Evolutionary conservation across 92 coral and sea anemone species (phyloP), one percentile per base, ranked within the genome.

Genomic region (Plumapathes pennacea): DNA sequence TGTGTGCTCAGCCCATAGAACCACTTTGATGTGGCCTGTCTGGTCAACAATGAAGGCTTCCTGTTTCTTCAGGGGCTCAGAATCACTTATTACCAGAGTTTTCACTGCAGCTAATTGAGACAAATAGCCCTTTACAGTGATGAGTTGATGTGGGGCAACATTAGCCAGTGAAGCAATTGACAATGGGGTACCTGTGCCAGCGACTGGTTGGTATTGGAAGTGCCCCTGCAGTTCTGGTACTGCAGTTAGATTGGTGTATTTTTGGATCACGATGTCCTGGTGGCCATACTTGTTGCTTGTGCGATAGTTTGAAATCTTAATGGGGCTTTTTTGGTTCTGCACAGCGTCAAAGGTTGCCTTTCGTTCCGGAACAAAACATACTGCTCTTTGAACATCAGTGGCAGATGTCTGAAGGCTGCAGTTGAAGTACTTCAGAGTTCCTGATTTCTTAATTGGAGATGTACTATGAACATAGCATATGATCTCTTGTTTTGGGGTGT

Each of bases 261-360:
- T 77, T 53, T 41, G 49, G 25, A 68, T 69, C 13, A 67, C 77
- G 4, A 80, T 54, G 59, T 63, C 86, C 27, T 54, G 36, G 59
- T 69, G 45, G 32, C 86, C 80, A 52, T 64, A 80, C 52, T 72
- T 80, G 46, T 57, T 57, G 74, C 81, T 72, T 50, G 50, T 38
- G 58, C 50, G 57, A 57, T 37, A 64, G 38, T 80, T 71, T 45
- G 29, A 43, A 43, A 80, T 71, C 57, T 80, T 80, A 22, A 78
- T 79, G 4, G 85, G 85, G 24, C 69, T 54, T 62, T 54, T 78
- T 62, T 78, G 85, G 41, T 39, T 38, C 2, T 73, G 60, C 60
- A 78, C 27, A 24, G 79, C 67, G 37, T 78, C 85, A 50, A 71
- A 41, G 44, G 72, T 62, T 62, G 45, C 57, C 72, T 78, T 54